These are phyloP conservation scores for Hyperopisus bebe DNA, from an alignment of 2,113 vertebrate species.

Conservation along the genomic window DNA sequence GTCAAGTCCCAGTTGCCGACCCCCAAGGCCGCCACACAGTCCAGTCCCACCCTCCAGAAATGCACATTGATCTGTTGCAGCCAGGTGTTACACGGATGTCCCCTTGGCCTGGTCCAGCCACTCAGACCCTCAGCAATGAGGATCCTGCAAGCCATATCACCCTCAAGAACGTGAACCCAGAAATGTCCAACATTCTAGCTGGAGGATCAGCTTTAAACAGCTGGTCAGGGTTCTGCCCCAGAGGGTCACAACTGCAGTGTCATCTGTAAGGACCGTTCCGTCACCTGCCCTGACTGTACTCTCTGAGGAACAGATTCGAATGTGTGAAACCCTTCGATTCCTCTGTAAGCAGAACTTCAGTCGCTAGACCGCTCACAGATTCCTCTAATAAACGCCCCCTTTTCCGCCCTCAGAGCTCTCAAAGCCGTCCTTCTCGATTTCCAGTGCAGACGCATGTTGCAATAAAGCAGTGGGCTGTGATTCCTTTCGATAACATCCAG, in stretches of 20 bases:
- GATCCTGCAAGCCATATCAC: too few relatives aligned
- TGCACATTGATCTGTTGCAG: too few relatives aligned
- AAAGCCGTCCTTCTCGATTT: not conserved
- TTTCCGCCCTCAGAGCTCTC: not conserved
- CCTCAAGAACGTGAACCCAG: not conserved
- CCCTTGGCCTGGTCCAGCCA: too few relatives aligned
- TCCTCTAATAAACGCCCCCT: not conserved
- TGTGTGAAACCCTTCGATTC: not conserved
- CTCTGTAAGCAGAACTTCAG: not conserved
- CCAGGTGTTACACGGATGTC: too few relatives aligned
- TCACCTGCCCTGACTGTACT: not conserved
- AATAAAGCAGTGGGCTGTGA: not conserved
- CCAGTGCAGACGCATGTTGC: not conserved
- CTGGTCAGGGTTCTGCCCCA: not conserved
- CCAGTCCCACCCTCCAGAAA: too few relatives aligned
- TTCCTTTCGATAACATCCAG: not conserved
- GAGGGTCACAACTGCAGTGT: not conserved
- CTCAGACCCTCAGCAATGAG: too few relatives aligned
- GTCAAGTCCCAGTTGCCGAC: too few relatives aligned
- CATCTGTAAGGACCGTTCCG: not conserved
- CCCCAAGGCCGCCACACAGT: too few relatives aligned
- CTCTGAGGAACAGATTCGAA: not conserved
- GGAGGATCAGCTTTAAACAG: not conserved
- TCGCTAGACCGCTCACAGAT: not conserved
- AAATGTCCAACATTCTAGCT: not conserved